Conservation (phyloP, 1,140 invertebrate genomes). For the Ceratosolen solmsi region DNA sequence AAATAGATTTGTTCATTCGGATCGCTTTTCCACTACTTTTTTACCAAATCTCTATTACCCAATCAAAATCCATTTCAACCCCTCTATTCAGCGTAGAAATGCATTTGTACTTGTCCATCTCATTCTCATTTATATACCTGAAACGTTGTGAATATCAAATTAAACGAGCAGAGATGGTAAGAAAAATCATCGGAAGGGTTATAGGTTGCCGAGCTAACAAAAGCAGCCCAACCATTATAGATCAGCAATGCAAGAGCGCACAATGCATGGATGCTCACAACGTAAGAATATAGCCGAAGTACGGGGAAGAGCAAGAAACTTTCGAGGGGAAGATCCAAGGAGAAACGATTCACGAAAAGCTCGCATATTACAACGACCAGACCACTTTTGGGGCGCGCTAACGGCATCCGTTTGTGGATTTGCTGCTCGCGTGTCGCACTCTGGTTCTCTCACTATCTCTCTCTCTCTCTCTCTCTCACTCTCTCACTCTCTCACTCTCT, state of each 20-base stretch:
- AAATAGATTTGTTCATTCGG: background rate
- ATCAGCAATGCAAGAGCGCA: background rate
- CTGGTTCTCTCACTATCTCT: background rate
- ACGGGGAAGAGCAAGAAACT: conserved; percentile 50
- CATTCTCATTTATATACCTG: background rate
- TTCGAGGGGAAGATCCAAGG: background rate
- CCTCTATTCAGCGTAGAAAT: background rate
- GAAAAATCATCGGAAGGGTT: background rate
- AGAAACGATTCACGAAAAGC: too few species aligned
- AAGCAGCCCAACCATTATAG: background rate
- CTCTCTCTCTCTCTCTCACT: too few species aligned
- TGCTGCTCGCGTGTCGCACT: background rate
- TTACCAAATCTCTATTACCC: background rate
- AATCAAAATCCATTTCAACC: background rate
- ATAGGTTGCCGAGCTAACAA: background rate
- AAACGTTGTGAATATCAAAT: conserved; percentile 5
- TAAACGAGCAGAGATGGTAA: background rate
- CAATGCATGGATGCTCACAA: background rate
- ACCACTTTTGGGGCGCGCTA: background rate
- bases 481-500: too few species aligned
- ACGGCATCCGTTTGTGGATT: background rate
- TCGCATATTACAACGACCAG: conserved; percentile 54
- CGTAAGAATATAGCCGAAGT: conserved; percentile 28
- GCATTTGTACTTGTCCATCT: background rate
- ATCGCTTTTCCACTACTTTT: background rate